Evolutionary conservation across 2,797 vertebrate species (phyloP).

Genomic region (Prunella strophiata): DNA sequence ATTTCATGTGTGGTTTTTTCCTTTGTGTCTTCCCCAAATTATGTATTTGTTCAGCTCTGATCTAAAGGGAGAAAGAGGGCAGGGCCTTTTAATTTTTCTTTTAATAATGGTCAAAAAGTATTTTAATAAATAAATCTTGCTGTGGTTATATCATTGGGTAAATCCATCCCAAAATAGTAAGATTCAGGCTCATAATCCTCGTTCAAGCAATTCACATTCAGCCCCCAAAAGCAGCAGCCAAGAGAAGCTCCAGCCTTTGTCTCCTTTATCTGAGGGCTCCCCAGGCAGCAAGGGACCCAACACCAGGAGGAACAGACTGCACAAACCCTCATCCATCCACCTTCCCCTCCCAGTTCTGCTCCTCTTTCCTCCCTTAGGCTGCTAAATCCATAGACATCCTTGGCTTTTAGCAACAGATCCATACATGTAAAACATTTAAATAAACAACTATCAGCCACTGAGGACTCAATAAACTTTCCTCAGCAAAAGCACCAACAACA

Average conservation of each 20-base stretch:
- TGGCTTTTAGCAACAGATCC: background rate
- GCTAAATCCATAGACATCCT: background rate
- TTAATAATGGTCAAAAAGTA: background rate
- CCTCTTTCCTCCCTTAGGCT: background rate
- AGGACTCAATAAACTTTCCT: background rate
- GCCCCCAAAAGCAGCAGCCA: background rate
- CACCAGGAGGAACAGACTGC: background rate
- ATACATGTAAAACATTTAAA: background rate
- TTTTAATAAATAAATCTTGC: background rate
- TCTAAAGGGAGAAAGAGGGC: background rate
- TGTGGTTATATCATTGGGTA: background rate
- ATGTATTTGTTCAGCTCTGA: background rate
- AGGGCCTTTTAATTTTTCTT: background rate
- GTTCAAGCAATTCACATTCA: background rate
- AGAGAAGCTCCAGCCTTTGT: background rate
- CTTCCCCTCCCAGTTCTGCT: background rate
- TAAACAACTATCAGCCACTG: rapidly evolving
- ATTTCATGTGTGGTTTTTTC: background rate
- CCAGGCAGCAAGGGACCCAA: background rate
- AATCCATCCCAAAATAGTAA: background rate
- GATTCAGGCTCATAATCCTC: background rate
- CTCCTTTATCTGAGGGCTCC: background rate
- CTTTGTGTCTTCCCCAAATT: background rate
- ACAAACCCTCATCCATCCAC: background rate
- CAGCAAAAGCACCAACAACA: background rate